Conservation (phyloP, 1,140 invertebrate genomes). For the Drosophila mauritiana region DNA sequence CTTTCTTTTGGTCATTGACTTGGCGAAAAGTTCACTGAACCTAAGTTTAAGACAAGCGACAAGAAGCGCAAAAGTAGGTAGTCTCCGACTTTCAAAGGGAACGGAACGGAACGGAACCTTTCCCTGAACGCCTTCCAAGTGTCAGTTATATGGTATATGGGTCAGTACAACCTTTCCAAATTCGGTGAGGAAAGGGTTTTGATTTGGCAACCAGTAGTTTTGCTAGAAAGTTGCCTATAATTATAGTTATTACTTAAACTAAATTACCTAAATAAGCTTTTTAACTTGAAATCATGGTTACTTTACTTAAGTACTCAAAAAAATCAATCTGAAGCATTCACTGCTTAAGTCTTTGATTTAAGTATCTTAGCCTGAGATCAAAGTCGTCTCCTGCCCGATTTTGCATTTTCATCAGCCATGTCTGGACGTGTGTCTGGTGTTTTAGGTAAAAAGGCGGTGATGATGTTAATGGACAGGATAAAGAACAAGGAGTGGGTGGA, state of each 20-base stretch:
- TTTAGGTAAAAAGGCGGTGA: constrained; percentile 53
- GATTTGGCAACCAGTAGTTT: background rate
- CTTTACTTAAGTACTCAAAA: background rate
- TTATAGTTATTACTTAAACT: constrained; percentile 11
- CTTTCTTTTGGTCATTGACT: constrained; percentile 62
- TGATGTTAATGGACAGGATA: constrained; percentile 68
- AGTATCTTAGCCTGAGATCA: background rate
- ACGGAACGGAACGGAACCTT: constrained; percentile 37
- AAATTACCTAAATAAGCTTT: background rate
- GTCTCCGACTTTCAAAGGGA: constrained; percentile 35
- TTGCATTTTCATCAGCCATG: constrained; percentile 16
- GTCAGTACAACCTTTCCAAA: constrained; percentile 42
- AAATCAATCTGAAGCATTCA: background rate
- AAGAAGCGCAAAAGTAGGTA: constrained; percentile 7
- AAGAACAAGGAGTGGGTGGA: constrained; percentile 16
- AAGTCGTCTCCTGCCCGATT: background rate
- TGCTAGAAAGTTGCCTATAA: constrained; percentile 18
- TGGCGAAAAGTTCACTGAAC: constrained; percentile 50
- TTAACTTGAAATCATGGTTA: background rate
- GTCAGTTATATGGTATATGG: constrained; percentile 39
- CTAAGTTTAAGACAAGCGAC: constrained; percentile 4
- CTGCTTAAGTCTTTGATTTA: background rate
- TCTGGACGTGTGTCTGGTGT: constrained; percentile 49
- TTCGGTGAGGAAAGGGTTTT: constrained; percentile 13
- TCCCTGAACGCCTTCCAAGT: constrained; percentile 29